A percentile compares a stretch with the other conserved stretches of the same genome.
These are phyloP conservation scores for Dusona sp. DNA, from an alignment of 2,888 invertebrate species.

Conservation along the genomic window DNA sequence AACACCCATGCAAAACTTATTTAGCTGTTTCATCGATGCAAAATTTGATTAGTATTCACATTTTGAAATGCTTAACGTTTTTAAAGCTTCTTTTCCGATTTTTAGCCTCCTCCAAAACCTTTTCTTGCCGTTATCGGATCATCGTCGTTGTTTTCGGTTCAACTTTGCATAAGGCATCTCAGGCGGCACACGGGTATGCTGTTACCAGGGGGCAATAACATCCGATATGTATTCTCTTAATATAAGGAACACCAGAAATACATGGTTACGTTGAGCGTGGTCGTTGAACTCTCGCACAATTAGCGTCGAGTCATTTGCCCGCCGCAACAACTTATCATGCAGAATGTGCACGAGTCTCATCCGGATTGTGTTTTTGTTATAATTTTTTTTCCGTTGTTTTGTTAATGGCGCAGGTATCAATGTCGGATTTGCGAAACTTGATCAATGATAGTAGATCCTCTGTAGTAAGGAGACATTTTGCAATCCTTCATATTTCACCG, in stretches of 20 bases:
- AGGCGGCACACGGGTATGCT: conserved; percentile 26
- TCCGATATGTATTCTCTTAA: conserved; percentile 73
- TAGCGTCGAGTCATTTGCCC: conserved; percentile 61
- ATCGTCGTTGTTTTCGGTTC: conserved; percentile 60
- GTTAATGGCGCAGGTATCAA: no score
- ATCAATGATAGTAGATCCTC: no score
- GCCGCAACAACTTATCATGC: conserved; percentile 56
- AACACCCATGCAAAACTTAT: neutral
- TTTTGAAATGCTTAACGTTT: no score
- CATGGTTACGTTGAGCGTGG: conserved; percentile 59
- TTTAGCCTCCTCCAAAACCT: no score
- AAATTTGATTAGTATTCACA: no score
- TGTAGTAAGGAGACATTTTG: no score
- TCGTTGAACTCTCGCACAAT: conserved; percentile 63
- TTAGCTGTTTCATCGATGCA: no score
- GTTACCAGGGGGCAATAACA: conserved; percentile 68
- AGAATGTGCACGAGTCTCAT: neutral
- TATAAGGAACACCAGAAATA: conserved; percentile 64
- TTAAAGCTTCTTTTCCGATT: no score
- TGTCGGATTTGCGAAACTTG: no score
- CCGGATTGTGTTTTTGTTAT: no score
- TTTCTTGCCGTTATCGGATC: neutral
- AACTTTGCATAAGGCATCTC: conserved; percentile 68
- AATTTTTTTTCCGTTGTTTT: no score
- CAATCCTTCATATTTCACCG: no score